These are phyloP conservation scores for Polymixis flavicincta DNA, from an alignment of 2,888 invertebrate species.

Conservation along the genomic window DNA sequence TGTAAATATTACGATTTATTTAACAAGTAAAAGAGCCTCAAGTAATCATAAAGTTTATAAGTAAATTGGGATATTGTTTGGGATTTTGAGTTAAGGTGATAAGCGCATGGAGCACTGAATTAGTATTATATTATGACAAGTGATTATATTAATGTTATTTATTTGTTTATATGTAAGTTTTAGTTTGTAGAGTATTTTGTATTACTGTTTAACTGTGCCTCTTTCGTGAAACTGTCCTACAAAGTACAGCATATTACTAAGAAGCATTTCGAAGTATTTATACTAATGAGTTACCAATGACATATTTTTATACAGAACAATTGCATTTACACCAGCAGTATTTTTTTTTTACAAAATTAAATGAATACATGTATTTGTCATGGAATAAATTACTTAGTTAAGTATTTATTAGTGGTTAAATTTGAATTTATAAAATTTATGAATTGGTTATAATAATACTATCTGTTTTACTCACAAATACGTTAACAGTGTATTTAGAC, in stretches of 20 bases:
- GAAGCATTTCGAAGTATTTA: conserved; percentile 67
- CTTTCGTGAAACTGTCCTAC: conserved; percentile 61
- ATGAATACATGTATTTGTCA: conserved; percentile 43
- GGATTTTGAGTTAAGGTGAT: conserved; percentile 52
- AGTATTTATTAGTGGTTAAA: conserved; percentile 64
- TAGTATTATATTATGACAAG: conserved; percentile 78
- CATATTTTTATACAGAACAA: conserved; percentile 65
- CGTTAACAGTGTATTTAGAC: neutral
- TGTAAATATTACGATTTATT: conserved; percentile 42
- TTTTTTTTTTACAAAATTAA: conserved; percentile 52
- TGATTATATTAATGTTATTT: conserved; percentile 87
- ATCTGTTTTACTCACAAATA: conserved; percentile 55
- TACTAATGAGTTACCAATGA: conserved; percentile 73
- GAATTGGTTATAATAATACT: conserved; percentile 60
- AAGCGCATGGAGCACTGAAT: conserved; percentile 57
- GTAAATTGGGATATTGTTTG: conserved; percentile 56
- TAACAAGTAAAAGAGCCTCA: conserved; percentile 30
- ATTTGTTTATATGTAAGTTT: conserved; percentile 82
- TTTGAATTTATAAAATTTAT: conserved; percentile 65
- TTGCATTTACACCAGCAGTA: conserved; percentile 67
- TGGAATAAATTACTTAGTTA: conserved; percentile 52
- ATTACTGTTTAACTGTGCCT: conserved; percentile 60
- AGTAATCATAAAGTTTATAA: conserved; percentile 58
- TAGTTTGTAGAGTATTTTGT: conserved; percentile 69
- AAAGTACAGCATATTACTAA: conserved; percentile 59